These are phyloP conservation scores for Pheosia gnoma DNA, from an alignment of 2,888 invertebrate genomes.

Conservation along the genomic window DNA sequence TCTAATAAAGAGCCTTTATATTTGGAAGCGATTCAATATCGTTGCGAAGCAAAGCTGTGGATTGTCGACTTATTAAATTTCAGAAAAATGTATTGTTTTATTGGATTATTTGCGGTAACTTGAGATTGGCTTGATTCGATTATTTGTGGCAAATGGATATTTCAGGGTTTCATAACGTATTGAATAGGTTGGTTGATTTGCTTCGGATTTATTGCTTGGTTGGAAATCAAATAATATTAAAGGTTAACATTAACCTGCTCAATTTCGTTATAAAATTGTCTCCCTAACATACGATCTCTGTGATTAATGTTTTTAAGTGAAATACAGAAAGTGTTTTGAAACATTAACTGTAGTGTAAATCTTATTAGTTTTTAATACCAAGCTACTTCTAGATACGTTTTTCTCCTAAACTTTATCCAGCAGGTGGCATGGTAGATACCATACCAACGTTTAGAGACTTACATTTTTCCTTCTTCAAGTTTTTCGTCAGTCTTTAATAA, in stretches of 20 bases:
- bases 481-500: too few relatives aligned
- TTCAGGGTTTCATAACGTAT: background rate
- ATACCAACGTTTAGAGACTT: too few relatives aligned
- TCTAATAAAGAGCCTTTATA: conserved; percentile 4
- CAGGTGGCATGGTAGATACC: too few relatives aligned
- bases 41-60: background rate
- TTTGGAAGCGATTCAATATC: conserved; percentile 1
- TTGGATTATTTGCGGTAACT: background rate
- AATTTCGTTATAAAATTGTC: too few relatives aligned
- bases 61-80: background rate
- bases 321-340: too few relatives aligned
- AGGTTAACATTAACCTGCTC: background rate
- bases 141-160: background rate
- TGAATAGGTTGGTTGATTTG: background rate
- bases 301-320: too few relatives aligned
- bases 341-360: too few relatives aligned
- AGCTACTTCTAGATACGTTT: too few relatives aligned
- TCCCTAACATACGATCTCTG: too few relatives aligned
- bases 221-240: background rate
- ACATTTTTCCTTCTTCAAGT: too few relatives aligned
- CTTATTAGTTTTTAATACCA: too few relatives aligned
- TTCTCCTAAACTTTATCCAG: too few relatives aligned
- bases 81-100: background rate
- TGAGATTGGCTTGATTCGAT: background rate
- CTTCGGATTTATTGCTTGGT: background rate